Conservation (phyloP, 2,797 vertebrate genomes). For the Pagetopsis macropterus region DNA sequence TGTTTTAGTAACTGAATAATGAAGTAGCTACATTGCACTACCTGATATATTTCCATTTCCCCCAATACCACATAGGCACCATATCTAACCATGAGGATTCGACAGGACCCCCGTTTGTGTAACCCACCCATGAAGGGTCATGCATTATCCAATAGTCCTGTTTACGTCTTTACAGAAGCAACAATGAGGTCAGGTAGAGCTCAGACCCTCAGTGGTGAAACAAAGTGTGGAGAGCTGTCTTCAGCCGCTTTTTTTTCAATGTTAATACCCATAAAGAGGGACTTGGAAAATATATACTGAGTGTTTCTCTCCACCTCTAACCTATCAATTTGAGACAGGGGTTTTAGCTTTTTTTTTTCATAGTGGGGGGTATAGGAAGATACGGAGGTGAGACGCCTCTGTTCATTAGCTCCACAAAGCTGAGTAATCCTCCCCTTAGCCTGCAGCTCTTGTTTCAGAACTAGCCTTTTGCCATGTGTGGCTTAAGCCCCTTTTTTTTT, state of each 20-base stretch:
- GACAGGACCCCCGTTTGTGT: constrained; percentile 13
- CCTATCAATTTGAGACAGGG: constrained; percentile 60
- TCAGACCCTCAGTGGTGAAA: constrained; percentile 49
- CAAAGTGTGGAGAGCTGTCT: constrained; percentile 61
- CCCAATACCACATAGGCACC: constrained; percentile 15
- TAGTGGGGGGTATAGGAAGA: constrained; percentile 40
- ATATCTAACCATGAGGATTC: constrained; percentile 17
- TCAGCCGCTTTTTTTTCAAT: constrained; percentile 47
- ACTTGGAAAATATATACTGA: constrained; percentile 44
- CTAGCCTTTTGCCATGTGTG: constrained; percentile 79
- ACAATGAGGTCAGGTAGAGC: constrained; percentile 57
- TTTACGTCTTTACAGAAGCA: constrained; percentile 41
- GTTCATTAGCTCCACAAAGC: constrained; percentile 74
- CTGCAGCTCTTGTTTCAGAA: constrained; percentile 76
- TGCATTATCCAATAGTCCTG: constrained; percentile 15
- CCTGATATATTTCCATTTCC: constrained; percentile 46
- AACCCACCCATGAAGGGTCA: constrained; percentile 24
- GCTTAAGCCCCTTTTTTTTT: constrained; percentile 78
- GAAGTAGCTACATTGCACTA: constrained; percentile 76
- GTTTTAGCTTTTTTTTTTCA: constrained; percentile 60
- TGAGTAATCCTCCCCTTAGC: constrained; percentile 75
- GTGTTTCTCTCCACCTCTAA: constrained; percentile 63
- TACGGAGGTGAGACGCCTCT: constrained; percentile 61
- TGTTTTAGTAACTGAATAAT: constrained; percentile 62
- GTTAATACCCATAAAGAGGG: constrained; percentile 58